These are phyloP conservation scores for Abramis brama DNA, from an alignment of 2,113 vertebrate species.

Conservation along the genomic window DNA sequence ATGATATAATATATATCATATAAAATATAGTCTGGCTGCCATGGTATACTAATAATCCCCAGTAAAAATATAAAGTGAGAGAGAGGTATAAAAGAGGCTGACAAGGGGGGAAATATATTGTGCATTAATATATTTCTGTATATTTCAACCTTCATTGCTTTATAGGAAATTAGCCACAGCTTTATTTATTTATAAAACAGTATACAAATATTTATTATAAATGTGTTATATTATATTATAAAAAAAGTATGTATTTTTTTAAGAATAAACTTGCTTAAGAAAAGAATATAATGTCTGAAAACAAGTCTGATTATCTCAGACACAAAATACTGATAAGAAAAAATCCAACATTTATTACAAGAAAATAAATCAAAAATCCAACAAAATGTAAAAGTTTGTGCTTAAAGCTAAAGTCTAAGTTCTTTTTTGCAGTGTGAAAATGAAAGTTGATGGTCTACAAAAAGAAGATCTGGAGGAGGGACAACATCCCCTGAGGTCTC, in stretches of 20 bases:
- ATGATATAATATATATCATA: too few relatives aligned
- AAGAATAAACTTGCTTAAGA: too few relatives aligned
- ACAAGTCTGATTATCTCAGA: background rate
- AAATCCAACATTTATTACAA: too few relatives aligned
- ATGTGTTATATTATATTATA: too few relatives aligned
- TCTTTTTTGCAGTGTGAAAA: background rate
- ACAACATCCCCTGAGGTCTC: background rate
- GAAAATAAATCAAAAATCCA: too few relatives aligned
- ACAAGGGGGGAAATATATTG: too few relatives aligned
- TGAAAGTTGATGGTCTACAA: background rate
- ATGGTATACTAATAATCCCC: slow-evolving; percentile 32
- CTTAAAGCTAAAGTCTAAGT: background rate
- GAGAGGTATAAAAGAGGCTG: background rate
- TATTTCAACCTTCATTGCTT: background rate
- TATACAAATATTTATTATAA: background rate
- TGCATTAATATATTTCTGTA: background rate
- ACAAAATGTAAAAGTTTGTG: too few relatives aligned
- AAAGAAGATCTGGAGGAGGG: background rate
- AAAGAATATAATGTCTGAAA: too few relatives aligned
- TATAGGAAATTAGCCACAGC: background rate
- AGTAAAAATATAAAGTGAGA: background rate
- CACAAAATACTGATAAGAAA: background rate
- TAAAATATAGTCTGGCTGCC: slow-evolving; percentile 3
- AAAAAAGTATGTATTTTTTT: too few relatives aligned
- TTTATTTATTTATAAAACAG: background rate